Evolutionary conservation across 2,797 vertebrate genomes (phyloP), one percentile per base, ranked within the genome.

Genomic region (Cygnus olor): DNA sequence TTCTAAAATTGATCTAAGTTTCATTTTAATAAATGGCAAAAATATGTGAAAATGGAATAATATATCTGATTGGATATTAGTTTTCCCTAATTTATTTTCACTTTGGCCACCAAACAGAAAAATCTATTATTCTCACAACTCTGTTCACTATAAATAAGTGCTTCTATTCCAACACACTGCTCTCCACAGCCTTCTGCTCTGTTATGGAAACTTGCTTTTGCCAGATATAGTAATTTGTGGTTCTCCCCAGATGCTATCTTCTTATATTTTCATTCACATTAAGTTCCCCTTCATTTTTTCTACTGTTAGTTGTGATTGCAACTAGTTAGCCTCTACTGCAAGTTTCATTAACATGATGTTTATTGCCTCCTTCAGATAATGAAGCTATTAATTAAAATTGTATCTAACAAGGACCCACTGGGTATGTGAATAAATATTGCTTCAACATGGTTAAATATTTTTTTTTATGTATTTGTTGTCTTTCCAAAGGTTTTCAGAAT

Each of bases 81-180:
- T 92, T 93, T 96, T 84, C 14, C 24, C 66, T 83, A 78, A 95
- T 92, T 88, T 83, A 83, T 93, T 95, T 95, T 78, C 73, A 49
- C 30, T 85, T 93, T 83, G 70, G 51, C 76, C 72, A 95, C 58
- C 66, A 86, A 93, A 91, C 51, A 88, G 63, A 81, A 92, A 84
- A 92, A 94, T 86, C 87, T 85, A 96, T 94, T 95, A 69, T 91
- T 92, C 70, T 96, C n/a, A 86, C 34, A 63, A 64, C 32, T 85
- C 60, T 85, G 36, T 91, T 84, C 40, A 32, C 60, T 40, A 14
- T 71, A 79, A 80, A 42, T 36, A 90, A 76, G n/a, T 38, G 44
- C 17, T 24, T 79, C 24, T 91, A 38, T 93, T 90, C 56, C 68
- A 88, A 73, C 8, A 68, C 14, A 68, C 4, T 10, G 2, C 44